A percentile compares a stretch with the other conserved stretches of the same genome.
phyloP scores from a whole-genome alignment of 2,113 vertebrate species.

The Ammodramus savannarum region DNA sequence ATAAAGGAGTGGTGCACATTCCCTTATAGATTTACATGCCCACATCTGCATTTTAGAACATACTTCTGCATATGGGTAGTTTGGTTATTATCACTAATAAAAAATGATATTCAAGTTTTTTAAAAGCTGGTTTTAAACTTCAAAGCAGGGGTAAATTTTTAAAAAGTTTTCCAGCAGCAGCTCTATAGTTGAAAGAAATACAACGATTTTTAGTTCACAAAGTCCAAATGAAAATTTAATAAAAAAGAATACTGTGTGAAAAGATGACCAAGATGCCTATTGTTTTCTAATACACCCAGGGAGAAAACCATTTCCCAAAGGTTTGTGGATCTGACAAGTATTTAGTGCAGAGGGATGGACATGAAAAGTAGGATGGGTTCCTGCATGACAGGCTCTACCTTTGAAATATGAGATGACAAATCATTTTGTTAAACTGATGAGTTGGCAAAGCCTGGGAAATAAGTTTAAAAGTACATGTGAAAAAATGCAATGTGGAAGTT shows the following conservation, averaged over 20 bases:
- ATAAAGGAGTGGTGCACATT: not conserved
- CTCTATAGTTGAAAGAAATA: not conserved
- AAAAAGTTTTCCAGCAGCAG: not conserved
- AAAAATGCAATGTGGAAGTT: not conserved
- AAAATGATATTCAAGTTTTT: not conserved
- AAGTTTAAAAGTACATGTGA: not conserved
- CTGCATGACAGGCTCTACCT: not conserved
- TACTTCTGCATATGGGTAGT: not conserved
- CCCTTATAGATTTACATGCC: not conserved
- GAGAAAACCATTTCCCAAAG: not conserved
- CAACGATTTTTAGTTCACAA: not conserved
- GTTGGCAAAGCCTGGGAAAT: not conserved
- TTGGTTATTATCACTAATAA: not conserved
- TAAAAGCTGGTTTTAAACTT: not conserved
- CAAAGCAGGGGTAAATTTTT: not conserved
- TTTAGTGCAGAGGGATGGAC: not conserved
- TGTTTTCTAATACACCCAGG: not conserved
- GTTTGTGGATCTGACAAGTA: not conserved
- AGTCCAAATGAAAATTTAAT: not conserved
- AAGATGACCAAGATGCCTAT: not conserved
- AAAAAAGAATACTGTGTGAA: not conserved
- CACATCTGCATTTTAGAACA: not conserved
- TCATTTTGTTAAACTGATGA: not conserved
- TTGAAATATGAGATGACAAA: not conserved
- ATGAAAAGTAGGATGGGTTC: not conserved